Base-by-base conservation (phyloP, 2,113 vertebrate species). In the Sterrhoptilus dennistouni region DNA sequence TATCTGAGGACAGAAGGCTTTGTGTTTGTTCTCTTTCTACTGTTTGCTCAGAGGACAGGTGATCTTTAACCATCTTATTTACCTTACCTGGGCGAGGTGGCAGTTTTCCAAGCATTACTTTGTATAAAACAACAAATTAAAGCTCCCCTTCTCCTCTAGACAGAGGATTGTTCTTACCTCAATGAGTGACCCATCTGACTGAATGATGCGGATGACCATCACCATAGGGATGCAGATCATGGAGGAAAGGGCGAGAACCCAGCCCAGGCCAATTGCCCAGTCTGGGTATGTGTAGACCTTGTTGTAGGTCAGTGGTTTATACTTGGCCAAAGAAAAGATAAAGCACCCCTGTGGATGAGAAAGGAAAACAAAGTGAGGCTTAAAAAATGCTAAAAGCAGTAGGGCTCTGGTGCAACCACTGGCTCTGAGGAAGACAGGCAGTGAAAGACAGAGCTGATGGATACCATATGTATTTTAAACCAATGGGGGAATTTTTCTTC, bases 171-270 rank as follows among this genome's bases (percentile, higher is more conserved):
- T 17, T 80, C 98, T 98, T 96, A 99, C 99, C 99, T 99, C 99
- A 24, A 99, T 99, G 89, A 99, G 97, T 2, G 99, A 98, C 81
- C 99, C 99, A 45, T 99, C 98, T 15, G 99, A 99, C 96, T 98
- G 98, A 86, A 99, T 94, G 97, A 99, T 98, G 97, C 99, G 99
- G 97, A 99, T 98, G 95, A 99, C 98, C 97, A 99, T 98, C 93
- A 99, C 99, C 98, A 99, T 96, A 61, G 99, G 99, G 98, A 99
- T 98, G 90, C 99, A 99, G 90, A 99, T 96, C 99, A 99, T 99
- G 94, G 99, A 99, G 93, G 98, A 93, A 87, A 99, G 98, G 65
- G 99, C 99, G 96, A 99, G 98, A 95, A 91, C 92, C 99, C 99
- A 99, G 88, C 99, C 99, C 68, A 99, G 89, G 75, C 99, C 99